Conservation (phyloP, 2,113 vertebrate genomes). For the Phalacrocorax pelagicus region DNA sequence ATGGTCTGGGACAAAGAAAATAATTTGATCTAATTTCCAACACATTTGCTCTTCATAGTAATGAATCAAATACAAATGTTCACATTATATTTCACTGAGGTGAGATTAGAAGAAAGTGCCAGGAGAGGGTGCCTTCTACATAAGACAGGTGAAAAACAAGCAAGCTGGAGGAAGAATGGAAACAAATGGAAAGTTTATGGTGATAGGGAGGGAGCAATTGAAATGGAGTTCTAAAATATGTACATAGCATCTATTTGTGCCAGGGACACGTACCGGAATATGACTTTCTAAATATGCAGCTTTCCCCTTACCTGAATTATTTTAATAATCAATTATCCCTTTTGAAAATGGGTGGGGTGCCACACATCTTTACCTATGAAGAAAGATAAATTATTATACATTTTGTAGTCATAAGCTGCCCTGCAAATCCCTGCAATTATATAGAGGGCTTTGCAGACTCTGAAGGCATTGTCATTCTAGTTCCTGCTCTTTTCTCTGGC, state of each 20-base stretch:
- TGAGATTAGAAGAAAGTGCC: not conserved
- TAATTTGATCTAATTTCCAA: not conserved
- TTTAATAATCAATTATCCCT: not conserved
- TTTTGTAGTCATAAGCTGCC: not conserved
- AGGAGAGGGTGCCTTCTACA: not conserved
- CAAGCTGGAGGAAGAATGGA: not conserved
- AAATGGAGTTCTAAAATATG: not conserved
- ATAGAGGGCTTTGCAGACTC: not conserved
- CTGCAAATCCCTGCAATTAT: not conserved
- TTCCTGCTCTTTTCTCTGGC: not conserved
- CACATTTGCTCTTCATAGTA: not conserved
- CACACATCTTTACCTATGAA: not conserved
- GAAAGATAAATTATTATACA: not conserved
- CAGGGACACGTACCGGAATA: not conserved
- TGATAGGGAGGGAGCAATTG: not conserved
- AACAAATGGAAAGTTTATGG: not conserved
- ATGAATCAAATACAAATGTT: not conserved
- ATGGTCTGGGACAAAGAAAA: not conserved
- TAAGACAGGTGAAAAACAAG: not conserved
- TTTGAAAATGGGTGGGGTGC: not conserved
- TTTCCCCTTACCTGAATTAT: not conserved
- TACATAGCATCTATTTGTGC: not conserved
- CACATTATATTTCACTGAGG: not conserved
- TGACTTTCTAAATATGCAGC: not conserved
- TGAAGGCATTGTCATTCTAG: not conserved